Evolutionary conservation across 1,140 invertebrate genomes (phyloP).

Genomic region (Pantala flavescens): DNA sequence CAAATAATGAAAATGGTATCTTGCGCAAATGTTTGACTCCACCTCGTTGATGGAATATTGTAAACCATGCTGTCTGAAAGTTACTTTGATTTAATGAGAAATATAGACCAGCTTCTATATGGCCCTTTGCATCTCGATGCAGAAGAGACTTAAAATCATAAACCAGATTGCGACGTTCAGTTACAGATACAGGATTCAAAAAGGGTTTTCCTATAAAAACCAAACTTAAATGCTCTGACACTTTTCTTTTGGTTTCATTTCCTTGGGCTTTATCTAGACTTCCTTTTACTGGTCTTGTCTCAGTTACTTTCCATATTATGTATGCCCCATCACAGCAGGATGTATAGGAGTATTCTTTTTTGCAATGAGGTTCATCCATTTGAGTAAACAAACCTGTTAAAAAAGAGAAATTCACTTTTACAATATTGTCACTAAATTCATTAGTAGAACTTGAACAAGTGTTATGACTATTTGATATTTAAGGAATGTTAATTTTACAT

Average conservation of each 20-base stretch:
- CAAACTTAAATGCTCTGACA: constrained; percentile 42
- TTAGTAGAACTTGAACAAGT: too few species aligned
- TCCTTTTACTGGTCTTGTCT: constrained; percentile 45
- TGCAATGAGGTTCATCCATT: constrained; percentile 55
- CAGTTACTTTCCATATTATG: constrained; percentile 69
- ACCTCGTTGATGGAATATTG: constrained; percentile 64
- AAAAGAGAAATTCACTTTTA: background rate
- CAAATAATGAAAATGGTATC: constrained; percentile 34
- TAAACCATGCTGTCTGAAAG: constrained; percentile 46
- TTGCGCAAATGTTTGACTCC: constrained; percentile 54
- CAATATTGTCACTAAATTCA: too few species aligned
- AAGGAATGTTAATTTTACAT: too few species aligned
- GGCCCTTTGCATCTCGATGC: constrained; percentile 65
- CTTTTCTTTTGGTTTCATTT: constrained; percentile 29
- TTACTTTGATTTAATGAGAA: constrained; percentile 44
- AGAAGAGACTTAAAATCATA: constrained; percentile 78
- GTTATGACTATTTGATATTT: too few species aligned
- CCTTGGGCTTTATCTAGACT: constrained; percentile 32
- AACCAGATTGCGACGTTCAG: constrained; percentile 76
- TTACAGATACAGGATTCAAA: constrained; percentile 68
- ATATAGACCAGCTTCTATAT: constrained; percentile 70
- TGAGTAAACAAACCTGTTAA: constrained; percentile 67
- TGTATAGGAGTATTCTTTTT: constrained; percentile 72
- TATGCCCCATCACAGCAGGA: constrained; percentile 55
- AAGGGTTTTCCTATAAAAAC: constrained; percentile 70